Evolutionary conservation across 2,888 invertebrate genomes (phyloP), one percentile per base, ranked within the genome.

Genomic region (Sinhomidia bicolor): DNA sequence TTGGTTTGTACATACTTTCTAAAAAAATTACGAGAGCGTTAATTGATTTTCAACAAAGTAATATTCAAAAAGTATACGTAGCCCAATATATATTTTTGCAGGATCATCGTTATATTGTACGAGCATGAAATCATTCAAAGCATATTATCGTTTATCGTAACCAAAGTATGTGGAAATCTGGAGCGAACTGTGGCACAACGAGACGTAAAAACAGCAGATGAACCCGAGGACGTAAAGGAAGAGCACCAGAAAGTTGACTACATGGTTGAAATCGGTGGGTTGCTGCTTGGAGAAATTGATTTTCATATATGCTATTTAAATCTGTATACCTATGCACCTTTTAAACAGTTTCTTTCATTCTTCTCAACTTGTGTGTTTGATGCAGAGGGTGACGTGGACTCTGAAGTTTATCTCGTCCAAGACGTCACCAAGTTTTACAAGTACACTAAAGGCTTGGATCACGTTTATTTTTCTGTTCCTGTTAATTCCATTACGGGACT

Each of bases 211-310:
- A 62, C 74, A 12, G 20, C 74, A 6, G 90, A 90, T 7, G 90
- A 90, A 29, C 89, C 89, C n/a, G 90, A 90, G 51, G 89, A 90
- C 76, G 90, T 90, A 0, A 90, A 89, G 29, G n/a, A 89, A 5
- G 90, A 90, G 62, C 90, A 90, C 85, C 57, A 51, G 23, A 86
- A 86, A 57, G 90, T 90, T 14, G 90, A 90, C 68, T 89, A 87
- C 60, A 89, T 90, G 90, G 87, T 90, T 14, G 90, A 90, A 62
- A 84, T 90, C 12, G 90, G 89, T 88, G 17, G 17, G 17, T 54
- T 3, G 44, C 3, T 44, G 32, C 14, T 7, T 60, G 78, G 57
- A 41, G 51, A 54, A 47, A 84, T 54, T 29, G 29, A 4, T 47
- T 10, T 54, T 47, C 4, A n/a, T n/a, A n/a, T n/a, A n/a, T n/a